phyloP scores from a whole-genome alignment of 1,140 invertebrate species.

The Magallana angulata region DNA sequence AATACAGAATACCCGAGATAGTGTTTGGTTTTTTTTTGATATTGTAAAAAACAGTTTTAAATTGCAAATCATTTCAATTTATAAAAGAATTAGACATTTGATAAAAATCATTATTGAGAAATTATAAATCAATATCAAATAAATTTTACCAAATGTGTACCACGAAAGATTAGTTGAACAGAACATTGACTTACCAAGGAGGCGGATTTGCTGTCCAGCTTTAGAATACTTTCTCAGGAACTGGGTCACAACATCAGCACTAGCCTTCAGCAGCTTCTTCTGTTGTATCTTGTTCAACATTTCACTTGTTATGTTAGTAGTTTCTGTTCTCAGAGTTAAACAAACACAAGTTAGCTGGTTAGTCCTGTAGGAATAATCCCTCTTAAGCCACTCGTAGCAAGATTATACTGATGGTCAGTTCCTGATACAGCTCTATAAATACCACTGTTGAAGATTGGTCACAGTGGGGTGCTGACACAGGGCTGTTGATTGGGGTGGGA shows the following conservation, averaged over 20 bases:
- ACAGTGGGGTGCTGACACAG: not conserved
- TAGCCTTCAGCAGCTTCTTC: not conserved
- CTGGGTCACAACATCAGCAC: not conserved
- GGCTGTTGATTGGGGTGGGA: slow-evolving; percentile 8
- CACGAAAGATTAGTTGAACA: too few relatives aligned
- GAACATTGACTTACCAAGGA: not conserved
- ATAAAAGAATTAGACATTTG: too few relatives aligned
- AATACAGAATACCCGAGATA: too few relatives aligned
- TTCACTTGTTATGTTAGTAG: not conserved
- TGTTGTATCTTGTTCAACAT: not conserved
- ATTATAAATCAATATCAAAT: too few relatives aligned
- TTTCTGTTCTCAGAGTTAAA: too few relatives aligned
- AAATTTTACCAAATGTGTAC: too few relatives aligned
- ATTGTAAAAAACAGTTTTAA: too few relatives aligned
- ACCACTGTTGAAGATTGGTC: not conserved
- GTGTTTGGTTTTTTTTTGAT: too few relatives aligned
- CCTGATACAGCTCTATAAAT: not conserved
- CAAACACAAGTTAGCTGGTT: not conserved
- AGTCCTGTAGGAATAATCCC: not conserved
- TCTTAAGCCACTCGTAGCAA: not conserved
- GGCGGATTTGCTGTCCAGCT: not conserved
- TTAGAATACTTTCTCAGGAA: not conserved
- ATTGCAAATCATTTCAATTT: too few relatives aligned
- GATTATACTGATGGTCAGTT: not conserved
- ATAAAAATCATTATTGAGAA: too few relatives aligned